Evolutionary conservation across 2,888 invertebrate species (phyloP), one percentile per base, ranked within the genome.

Genomic region (Cryptus armator): DNA sequence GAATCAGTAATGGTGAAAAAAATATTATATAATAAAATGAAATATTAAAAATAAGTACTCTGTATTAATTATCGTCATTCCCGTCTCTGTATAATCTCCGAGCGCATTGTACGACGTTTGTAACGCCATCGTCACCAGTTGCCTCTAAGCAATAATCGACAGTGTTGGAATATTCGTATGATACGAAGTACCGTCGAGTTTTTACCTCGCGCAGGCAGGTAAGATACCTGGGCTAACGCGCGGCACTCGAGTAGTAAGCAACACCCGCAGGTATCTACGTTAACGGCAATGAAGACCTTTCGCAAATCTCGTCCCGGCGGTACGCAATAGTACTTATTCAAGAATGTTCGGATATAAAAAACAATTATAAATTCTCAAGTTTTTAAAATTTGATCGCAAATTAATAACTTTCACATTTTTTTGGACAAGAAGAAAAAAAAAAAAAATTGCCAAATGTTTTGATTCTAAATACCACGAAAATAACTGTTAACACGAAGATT

Each of bases 171-270:
- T 24, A 19, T 62, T 44, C 68, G 9, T 29, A 67, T 66, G 79
- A 78, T 81, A 68, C 78, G 51, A 56, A 14, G 64, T 56, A 66
- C 70, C 68, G 62, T 79, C 79, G 78, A 44, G 70, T 56, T 66
- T 68, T 66, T 83, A 83, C 72, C 82, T 9, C n/a, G n/a, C 7
- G 66, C 43, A 14, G 59, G 62, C 29, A 79, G 71, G 78, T 75
- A 76, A 81, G 32, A 59, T n/a, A 37, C 64, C n/a, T 44, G 43
- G 9, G 48, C 37, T 16, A 78, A 44, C 14, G 37, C 43, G 46
- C 56, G 10, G 7, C 14, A 37, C 12, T 51, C 32, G 44, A n/a
- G 24, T 16, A 32, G 62, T 4, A 12, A 70, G n/a, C 24, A 16
- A 43, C 14, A 19, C 14, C 6, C 14, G 44, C 37, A 81, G 84